Base-by-base conservation (phyloP, 2,113 vertebrate species). In the Nyctibius bracteatus region DNA sequence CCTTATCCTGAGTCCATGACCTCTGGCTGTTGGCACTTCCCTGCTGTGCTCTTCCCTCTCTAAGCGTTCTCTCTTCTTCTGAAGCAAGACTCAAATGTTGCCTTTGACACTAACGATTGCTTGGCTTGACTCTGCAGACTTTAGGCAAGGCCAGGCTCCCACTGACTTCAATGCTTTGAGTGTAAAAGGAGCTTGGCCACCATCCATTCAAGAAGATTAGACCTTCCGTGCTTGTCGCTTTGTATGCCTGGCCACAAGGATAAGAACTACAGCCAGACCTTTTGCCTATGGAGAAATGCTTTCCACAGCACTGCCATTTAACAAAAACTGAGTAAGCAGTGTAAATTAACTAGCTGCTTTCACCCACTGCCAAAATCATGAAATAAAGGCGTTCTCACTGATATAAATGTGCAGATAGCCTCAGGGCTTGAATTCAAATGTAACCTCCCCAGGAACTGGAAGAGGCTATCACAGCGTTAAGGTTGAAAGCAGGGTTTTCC, bases 271-370 rank as follows among this genome's bases (percentile, higher is more conserved):
- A 81, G 88, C 80, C 88, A 93, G 65, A 47, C 79, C 63, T 78
- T 85, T 78, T 81, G 72, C 88, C 85, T 89, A 68, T 52, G 59
- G 88, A 95, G 86, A 94, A 92, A 94, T 79, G 52, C 20, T 94
- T 95, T 96, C 88, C 72, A 93, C 22, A 55, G 88, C 68, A 71
- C 25, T 86, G 82, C 52, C 65, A 63, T 86, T 97, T 94, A 92
- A 95, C 68, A 92, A 96, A 92, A 94, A 95, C 82, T 52, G 86
- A 86, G 59, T 78, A 94, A 91, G 75, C 82, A 65, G 22, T 67
- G 85, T 81, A 93, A 95, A 93, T 95, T 94, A 97, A 92, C 92
- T 90, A 65, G 68, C 44, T 92, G 71, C 67, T 95, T 91, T 96
- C 68, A 84, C 75, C 25, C 55, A 65, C 68, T 75, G 79, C 86